phyloP scores from a whole-genome alignment of 1,140 invertebrate genomes.

The Drosophila pallidifrons region DNA sequence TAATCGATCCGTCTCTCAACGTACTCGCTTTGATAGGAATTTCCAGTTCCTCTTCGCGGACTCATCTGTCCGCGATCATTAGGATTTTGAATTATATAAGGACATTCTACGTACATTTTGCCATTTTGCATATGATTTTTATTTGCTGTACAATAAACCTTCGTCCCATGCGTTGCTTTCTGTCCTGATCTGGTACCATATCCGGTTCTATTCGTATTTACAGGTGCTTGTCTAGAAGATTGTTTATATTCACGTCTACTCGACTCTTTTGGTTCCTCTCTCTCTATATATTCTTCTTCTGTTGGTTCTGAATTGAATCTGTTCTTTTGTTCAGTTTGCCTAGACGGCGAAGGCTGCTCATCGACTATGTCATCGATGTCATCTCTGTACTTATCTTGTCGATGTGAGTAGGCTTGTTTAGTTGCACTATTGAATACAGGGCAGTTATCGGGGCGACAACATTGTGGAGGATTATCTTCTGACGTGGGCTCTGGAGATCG shows the following conservation, averaged over 20 bases:
- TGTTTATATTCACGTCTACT: no score
- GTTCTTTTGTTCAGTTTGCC: background rate
- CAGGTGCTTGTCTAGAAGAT: no score
- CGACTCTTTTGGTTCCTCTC: background rate
- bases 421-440: no score
- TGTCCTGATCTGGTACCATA: no score
- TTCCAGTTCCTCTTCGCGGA: background rate
- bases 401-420: background rate
- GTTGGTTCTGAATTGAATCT: background rate
- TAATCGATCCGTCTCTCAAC: background rate
- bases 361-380: background rate
- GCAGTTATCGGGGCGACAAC: background rate
- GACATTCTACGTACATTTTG: background rate
- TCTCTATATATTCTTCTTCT: background rate
- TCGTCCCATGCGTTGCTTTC: background rate
- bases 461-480: background rate
- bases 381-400: background rate
- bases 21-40: background rate
- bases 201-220: background rate
- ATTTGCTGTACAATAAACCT: background rate
- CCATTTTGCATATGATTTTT: background rate
- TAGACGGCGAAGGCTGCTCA: no score
- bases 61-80: background rate
- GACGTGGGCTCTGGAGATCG: slow-evolving; percentile 14
- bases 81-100: background rate